Evolutionary conservation across 2,888 invertebrate species (phyloP).

Genomic region (Tipula lateralis): DNA sequence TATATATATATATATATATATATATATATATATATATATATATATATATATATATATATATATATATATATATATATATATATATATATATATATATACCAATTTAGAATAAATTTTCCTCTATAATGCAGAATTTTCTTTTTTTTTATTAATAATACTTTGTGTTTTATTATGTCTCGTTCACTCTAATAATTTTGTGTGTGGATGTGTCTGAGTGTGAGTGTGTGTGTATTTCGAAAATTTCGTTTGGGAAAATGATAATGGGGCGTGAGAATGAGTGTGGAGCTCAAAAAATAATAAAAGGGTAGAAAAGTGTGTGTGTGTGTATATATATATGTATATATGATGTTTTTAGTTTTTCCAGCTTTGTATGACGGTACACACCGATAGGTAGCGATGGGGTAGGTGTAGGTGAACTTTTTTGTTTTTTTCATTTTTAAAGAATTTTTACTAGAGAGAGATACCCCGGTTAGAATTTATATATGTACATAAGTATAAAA

Average conservation of each 20-base stretch:
- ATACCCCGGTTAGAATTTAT: not conserved
- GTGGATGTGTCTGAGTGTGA: too few relatives aligned
- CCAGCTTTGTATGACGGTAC: not conserved
- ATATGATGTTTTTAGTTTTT: not conserved
- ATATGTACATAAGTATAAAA: not conserved
- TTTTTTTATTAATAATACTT: not conserved
- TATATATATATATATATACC: not conserved
- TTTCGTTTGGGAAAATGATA: not conserved
- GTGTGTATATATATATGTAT: too few relatives aligned
- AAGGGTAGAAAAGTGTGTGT: slow-evolving; percentile 6
- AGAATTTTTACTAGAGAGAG: not conserved
- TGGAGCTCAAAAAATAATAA: not conserved
- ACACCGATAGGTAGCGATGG: not conserved
- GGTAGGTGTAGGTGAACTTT: not conserved
- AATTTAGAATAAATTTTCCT: slow-evolving; percentile 8
- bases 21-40: not conserved
- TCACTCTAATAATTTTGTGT: not conserved
- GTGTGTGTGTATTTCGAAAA: not conserved
- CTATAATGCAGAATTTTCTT: slow-evolving; percentile 1
- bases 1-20: not conserved
- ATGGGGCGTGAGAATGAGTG: not conserved
- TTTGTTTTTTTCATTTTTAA: not conserved
- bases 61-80: not conserved
- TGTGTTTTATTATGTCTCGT: slow-evolving; percentile 7
- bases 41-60: not conserved